A percentile compares a stretch with the other conserved stretches of the same genome.
phyloP scores from a whole-genome alignment of 2,113 vertebrate genomes.

The Myxocyprinus asiaticus region DNA sequence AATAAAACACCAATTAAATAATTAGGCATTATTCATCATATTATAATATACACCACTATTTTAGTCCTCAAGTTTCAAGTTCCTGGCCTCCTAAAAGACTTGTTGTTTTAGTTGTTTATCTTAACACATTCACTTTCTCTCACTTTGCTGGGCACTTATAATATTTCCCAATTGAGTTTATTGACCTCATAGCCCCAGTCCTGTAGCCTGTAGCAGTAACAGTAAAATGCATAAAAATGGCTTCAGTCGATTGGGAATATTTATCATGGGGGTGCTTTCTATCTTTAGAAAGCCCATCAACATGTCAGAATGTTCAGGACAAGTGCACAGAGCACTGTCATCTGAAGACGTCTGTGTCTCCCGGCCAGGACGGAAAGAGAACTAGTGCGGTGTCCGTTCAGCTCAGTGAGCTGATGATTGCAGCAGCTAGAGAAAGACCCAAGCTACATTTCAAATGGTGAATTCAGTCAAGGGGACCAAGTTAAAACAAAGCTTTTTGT shows the following conservation, averaged over 20 bases:
- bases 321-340: constrained; percentile 4
- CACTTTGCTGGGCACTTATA: background rate
- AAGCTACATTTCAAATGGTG: constrained; percentile 15
- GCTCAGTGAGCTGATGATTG: constrained; percentile 43
- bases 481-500: constrained; percentile 18
- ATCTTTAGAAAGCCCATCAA: constrained; percentile 51
- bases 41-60: too few relatives aligned
- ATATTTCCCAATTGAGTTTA: background rate
- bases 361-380: constrained; percentile 22
- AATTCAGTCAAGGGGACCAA: constrained; percentile 27
- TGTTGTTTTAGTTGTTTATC: constrained; percentile 6
- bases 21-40: too few relatives aligned
- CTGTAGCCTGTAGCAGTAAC: constrained; percentile 15
- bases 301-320: constrained; percentile 29
- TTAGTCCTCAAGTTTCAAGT: background rate
- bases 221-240: constrained; percentile 30
- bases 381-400: background rate
- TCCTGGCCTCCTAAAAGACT: background rate
- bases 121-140: constrained; percentile 20
- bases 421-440: constrained; percentile 4
- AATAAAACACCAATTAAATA: background rate
- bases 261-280: constrained; percentile 44
- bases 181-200: constrained; percentile 13
- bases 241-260: constrained; percentile 36
- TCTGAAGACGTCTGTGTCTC: constrained; percentile 39